These are phyloP conservation scores for Neria commutata DNA, from an alignment of 2,888 invertebrate genomes.

Conservation along the genomic window DNA sequence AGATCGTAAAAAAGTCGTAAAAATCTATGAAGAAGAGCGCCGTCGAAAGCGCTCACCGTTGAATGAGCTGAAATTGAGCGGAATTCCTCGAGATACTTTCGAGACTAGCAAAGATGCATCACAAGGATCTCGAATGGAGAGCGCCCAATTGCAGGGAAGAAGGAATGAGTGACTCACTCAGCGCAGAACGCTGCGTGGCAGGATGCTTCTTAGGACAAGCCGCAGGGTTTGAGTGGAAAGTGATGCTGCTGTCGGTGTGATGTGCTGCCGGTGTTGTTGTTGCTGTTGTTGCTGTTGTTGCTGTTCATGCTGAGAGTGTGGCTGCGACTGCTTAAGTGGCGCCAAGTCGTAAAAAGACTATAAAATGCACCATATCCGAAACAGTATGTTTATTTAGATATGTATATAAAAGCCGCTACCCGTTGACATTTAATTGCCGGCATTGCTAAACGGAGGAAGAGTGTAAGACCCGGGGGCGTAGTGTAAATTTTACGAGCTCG, in stretches of 20 bases:
- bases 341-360: conserved; percentile 60
- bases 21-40: conserved; percentile 33
- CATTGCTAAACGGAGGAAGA: conserved; percentile 29
- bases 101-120: conserved; percentile 22
- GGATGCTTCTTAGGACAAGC: too few species aligned
- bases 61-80: conserved; percentile 16
- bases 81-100: conserved; percentile 31
- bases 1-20: conserved; percentile 60
- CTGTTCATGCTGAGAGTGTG: background rate
- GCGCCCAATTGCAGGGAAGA: conserved; percentile 18
- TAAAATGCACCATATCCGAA: conserved; percentile 41
- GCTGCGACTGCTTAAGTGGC: conserved; percentile 45
- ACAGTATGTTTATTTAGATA: conserved; percentile 56
- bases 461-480: conserved; percentile 19
- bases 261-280: too few species aligned
- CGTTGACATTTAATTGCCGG: conserved; percentile 50
- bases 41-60: conserved; percentile 11
- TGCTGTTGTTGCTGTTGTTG: background rate
- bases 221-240: too few species aligned
- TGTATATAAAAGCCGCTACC: conserved; percentile 49
- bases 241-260: too few species aligned
- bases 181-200: too few species aligned
- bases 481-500: conserved; percentile 46
- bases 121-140: conserved; percentile 1
- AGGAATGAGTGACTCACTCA: conserved; percentile 3